Base-by-base conservation (phyloP, 2,888 invertebrate species). In the Leucoma salicis region DNA sequence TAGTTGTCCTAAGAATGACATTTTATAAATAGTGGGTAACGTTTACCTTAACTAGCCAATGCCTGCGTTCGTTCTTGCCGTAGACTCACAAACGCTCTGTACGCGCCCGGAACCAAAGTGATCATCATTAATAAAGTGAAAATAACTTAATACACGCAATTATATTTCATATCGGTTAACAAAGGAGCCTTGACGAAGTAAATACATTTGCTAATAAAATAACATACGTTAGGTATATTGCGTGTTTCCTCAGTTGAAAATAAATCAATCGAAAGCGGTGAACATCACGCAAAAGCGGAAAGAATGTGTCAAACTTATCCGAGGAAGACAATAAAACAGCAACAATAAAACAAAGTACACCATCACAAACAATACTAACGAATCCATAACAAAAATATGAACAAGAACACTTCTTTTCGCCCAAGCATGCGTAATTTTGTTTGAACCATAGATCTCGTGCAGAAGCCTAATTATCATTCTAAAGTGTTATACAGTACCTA, bases 1-100 rank as follows among this genome's bases (percentile, higher is more conserved):
- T 83, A 90, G 78, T 82, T 87, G 89, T 85, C 91, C 91, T 91
- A 90, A 74, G 87, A 77, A 88, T 74, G 76, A 88, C 70, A 88
- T 75, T 68, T 65, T 61, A 70, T 73, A 62, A 74, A 74, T 73
- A n/a, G n/a, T n/a, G n/a, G 63, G 71, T 69, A 71, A 61, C 57
- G 58, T 56, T 57, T 64, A 43, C 50, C 63, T 47, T 18, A 35
- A 39, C 32, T 53, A 42, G 34, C 39, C 33, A 53, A 45, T 31
- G 53, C 42, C 51, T 33, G 64, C 66, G 57, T 66, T 59, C 71
- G 70, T 57, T 57, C 55, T 55, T 53, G 46, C 47, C 48, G n/a
- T 61, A 57, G 67, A 69, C 67, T 63, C 21, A 70, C 65, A 76
- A 70, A 51, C 76, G 68, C 69, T 2, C 75, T 75, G 78, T 68